Evolutionary conservation across 1,140 invertebrate genomes (phyloP).

Genomic region (Drosophila watanabei): DNA sequence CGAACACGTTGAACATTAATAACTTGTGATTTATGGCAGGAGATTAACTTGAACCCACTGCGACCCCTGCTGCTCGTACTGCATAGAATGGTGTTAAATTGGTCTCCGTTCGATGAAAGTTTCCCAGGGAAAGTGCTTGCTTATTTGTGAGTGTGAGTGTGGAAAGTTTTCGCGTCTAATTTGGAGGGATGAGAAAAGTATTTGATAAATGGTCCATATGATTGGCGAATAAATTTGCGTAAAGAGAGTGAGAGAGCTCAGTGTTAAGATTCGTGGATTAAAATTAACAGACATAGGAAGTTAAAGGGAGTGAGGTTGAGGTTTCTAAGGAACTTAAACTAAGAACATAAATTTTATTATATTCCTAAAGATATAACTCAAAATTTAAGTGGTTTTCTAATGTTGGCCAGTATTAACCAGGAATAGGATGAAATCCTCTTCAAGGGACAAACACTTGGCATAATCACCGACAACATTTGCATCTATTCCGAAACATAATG

Average conservation of each 20-base stretch:
- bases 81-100: constrained; percentile 65
- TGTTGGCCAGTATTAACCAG: constrained; percentile 3
- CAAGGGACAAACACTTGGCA: constrained; percentile 37
- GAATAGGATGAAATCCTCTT: constrained; percentile 19
- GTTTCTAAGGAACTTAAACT: not conserved
- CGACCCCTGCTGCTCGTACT: constrained; percentile 6
- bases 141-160: not conserved
- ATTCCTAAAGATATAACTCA: not conserved
- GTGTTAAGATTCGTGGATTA: constrained; percentile 6
- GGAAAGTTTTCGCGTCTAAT: constrained; percentile 58
- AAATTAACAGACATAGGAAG: not conserved
- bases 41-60: constrained; percentile 46
- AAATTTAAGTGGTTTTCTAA: not conserved
- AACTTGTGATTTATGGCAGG: constrained; percentile 72
- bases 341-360: not conserved
- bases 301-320: not conserved
- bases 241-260: not conserved
- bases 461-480: constrained; percentile 51
- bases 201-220: constrained; percentile 41
- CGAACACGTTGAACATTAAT: constrained; percentile 72
- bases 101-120: constrained; percentile 61
- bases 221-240: constrained; percentile 26
- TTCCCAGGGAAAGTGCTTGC: constrained; percentile 23
- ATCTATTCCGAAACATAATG: constrained; percentile 51
- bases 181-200: constrained; percentile 45